Percentiles rank a stretch among this genome's conserved stretches.
Conservation (phyloP, 2,888 invertebrate species). For the Catocala fraxini region DNA sequence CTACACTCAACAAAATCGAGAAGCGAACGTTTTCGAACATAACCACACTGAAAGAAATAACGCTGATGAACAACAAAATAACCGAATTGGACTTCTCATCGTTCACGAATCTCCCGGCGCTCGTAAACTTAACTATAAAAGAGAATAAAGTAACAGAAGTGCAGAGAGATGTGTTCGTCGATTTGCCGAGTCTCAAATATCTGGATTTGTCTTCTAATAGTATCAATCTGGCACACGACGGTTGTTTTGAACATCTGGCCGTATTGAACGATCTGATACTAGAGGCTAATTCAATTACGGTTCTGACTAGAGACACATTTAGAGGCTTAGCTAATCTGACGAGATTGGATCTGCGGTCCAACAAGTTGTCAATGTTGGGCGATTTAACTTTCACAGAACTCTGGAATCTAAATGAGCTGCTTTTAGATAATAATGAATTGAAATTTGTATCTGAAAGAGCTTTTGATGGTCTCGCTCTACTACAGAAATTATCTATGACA, state of each 20-base stretch:
- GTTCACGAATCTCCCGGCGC: constrained; percentile 91
- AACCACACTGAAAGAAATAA: constrained; percentile 90
- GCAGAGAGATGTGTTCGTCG: constrained; percentile 92
- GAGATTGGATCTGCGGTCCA: constrained; percentile 91
- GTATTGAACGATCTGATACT: constrained; percentile 93
- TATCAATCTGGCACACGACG: constrained; percentile 94
- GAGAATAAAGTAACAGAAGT: constrained; percentile 93
- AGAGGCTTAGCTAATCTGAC: constrained; percentile 91
- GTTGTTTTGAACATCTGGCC: constrained; percentile 92
- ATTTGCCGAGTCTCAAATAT: constrained; percentile 91
- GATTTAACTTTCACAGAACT: constrained; percentile 94
- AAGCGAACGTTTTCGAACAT: constrained; percentile 92
- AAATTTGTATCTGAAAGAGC: constrained; percentile 92
- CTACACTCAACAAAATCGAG: constrained; percentile 90
- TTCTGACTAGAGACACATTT: constrained; percentile 93
- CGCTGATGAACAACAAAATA: constrained; percentile 91
- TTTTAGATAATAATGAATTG: constrained; percentile 91
- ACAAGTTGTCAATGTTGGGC: constrained; percentile 92
- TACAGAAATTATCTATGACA: constrained; percentile 91
- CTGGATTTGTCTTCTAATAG: constrained; percentile 95
- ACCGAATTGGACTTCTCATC: constrained; percentile 90
- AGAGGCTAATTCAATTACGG: constrained; percentile 91
- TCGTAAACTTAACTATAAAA: constrained; percentile 91
- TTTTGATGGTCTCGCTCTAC: constrained; percentile 91
- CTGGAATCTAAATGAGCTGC: constrained; percentile 91